Evolutionary conservation across 2,888 invertebrate genomes (phyloP).

Genomic region (Oxycera nigricornis): DNA sequence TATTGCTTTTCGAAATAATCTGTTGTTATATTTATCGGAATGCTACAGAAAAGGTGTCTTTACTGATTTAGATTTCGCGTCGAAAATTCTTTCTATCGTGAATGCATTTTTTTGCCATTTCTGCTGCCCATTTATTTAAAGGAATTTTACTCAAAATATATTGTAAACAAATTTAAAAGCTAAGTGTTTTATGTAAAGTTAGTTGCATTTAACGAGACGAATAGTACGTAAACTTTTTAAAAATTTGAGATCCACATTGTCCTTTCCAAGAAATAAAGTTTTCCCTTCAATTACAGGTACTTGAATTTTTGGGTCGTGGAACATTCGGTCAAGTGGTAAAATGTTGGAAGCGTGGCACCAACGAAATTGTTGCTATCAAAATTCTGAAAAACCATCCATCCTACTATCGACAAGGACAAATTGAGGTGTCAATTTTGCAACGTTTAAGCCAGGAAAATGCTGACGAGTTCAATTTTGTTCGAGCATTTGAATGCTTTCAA

Average conservation of each 20-base stretch:
- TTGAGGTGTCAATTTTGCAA: conserved; percentile 95
- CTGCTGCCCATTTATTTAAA: too few relatives aligned
- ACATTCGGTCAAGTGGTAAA: conserved; percentile 99
- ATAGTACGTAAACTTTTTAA: background rate
- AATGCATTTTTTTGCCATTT: too few relatives aligned
- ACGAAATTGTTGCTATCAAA: conserved; percentile 99
- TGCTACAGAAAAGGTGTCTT: too few relatives aligned
- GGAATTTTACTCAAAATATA: background rate
- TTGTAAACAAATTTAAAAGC: background rate
- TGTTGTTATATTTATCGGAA: too few relatives aligned
- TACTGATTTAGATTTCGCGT: too few relatives aligned
- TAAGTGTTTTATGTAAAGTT: background rate
- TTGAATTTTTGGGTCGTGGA: conserved; percentile 98
- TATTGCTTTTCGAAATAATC: background rate
- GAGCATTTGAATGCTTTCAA: conserved; percentile 99
- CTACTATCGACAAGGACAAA: conserved; percentile 99
- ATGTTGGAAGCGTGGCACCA: conserved; percentile 99
- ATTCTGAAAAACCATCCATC: conserved; percentile 99
- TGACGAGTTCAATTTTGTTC: conserved; percentile 99
- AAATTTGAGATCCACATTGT: background rate
- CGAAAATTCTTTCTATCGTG: too few relatives aligned
- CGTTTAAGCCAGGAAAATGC: conserved; percentile 96
- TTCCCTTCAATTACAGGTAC: conserved; percentile 70
- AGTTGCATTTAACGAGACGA: background rate
- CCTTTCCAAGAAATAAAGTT: background rate